Base-by-base conservation (phyloP, 2,113 vertebrate genomes). In the Lota lota region DNA sequence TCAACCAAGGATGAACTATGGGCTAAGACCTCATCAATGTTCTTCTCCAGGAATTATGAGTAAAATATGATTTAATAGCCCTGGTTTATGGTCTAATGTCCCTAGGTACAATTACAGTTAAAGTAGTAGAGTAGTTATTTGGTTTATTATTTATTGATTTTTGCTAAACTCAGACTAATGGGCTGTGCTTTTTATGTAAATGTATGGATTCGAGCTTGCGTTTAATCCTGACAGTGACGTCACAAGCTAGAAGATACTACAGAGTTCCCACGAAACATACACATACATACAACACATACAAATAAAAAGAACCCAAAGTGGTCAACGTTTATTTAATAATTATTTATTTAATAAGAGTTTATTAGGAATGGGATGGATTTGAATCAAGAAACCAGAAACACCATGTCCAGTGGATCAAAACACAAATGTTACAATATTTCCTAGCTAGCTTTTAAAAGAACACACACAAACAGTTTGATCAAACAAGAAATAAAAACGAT, bases 301-400 rank as follows among this genome's bases (percentile, higher is more conserved):
- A 53, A 60, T 18, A 18, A 36, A 36, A 66, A 17, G n/a, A 18
- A 56, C 53, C 8, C 53, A 56, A n/a, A 56, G 7, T 47, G 16
- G 18, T 56, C 16, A n/a, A 7, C 17, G 16, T 56, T 56, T 33
- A 33, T 33, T 33, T 40, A 2, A 4, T 72, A 72, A 10, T 75
- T 5, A 6, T 64, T 33, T 33, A 19, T 85, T 85, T 81, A 84
- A 75, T 82, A 22, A 65, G 33, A 22, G 64, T 19, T 51, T 56
- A 51, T 36, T 4, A 33, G 40, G 10, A 33, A 19, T 16, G 10
- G 19, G 17, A 14, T 50, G 19, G 22, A 50, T 61, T 51, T 66
- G n/a, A 16, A 69, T 63, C 68, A 56, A 61, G 3, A 77, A 14
- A 66, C 40, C 64, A 64, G 67, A 69, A 68, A 74, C 15, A 33